Evolutionary conservation across 2,113 vertebrate species (phyloP).

Genomic region (Phyllopteryx taeniolatus): DNA sequence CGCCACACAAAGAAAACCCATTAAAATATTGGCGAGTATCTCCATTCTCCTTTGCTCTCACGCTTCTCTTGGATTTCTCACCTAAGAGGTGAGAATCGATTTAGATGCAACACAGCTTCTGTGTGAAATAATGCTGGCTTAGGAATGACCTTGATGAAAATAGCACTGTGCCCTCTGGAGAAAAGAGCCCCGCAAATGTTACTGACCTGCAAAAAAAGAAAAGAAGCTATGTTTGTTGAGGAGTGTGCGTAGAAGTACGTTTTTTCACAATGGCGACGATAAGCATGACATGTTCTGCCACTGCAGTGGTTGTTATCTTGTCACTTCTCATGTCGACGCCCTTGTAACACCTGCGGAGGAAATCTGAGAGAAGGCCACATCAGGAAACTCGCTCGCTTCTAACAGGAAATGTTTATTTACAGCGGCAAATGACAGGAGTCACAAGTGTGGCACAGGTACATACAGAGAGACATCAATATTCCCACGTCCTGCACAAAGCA

Average conservation of each 20-base stretch:
- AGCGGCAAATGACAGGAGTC: conserved; percentile 75
- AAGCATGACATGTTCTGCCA: conserved; percentile 27
- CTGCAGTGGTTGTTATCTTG: background rate
- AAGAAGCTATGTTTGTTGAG: conserved; percentile 42
- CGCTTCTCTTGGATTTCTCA: conserved; percentile 3
- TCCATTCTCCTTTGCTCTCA: conserved; percentile 7
- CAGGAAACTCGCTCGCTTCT: conserved; percentile 48
- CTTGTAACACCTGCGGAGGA: background rate
- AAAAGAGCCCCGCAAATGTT: conserved; percentile 18
- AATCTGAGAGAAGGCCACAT: background rate
- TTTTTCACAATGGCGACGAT: conserved; percentile 21
- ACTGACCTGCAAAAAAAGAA: conserved; percentile 7
- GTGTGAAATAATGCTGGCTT: conserved; percentile 44
- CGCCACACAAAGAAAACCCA: background rate
- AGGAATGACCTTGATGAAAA: conserved; percentile 55
- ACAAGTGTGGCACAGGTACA: conserved; percentile 75
- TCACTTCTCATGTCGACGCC: background rate
- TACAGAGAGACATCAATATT: conserved; percentile 73
- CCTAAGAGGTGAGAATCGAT: conserved; percentile 34
- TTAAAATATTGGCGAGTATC: background rate
- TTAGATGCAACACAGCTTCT: conserved; percentile 41
- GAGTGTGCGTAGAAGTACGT: background rate
- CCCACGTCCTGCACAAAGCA: conserved; percentile 66
- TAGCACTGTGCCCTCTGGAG: conserved; percentile 20
- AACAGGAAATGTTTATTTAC: conserved; percentile 81